Conservation (phyloP, 2,113 vertebrate genomes). For the Ochotona curzoniae region DNA sequence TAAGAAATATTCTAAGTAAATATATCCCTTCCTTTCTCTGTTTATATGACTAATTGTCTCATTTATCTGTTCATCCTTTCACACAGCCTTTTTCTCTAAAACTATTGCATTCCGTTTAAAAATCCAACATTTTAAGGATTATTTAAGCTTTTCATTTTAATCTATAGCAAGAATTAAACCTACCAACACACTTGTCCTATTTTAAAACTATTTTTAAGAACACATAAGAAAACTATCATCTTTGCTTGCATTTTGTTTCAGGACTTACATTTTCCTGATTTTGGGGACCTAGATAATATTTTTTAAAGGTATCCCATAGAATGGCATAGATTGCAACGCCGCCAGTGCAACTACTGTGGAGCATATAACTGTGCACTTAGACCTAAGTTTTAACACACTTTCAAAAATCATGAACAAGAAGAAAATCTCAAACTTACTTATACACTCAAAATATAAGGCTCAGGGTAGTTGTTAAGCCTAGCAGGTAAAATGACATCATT, state of each 20-base stretch:
- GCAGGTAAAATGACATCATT: too few species aligned
- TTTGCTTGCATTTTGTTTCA: neutral
- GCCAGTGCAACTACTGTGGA: neutral
- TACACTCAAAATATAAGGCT: neutral
- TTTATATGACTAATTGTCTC: neutral
- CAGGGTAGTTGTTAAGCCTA: too few species aligned
- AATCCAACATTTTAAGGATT: neutral
- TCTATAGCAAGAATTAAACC: neutral
- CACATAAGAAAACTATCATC: neutral
- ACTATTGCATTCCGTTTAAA: neutral
- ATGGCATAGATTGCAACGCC: neutral
- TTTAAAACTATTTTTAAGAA: neutral
- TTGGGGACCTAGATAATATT: neutral
- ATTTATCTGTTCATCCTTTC: neutral
- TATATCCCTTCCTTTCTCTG: slow-evolving; percentile 22
- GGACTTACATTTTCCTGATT: neutral
- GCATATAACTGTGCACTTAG: neutral
- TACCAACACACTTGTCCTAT: neutral
- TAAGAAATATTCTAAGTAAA: slow-evolving; percentile 46
- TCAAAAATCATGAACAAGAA: neutral
- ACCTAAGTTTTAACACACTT: slow-evolving; percentile 7
- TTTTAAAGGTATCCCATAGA: neutral
- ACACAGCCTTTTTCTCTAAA: neutral
- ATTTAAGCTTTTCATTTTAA: neutral
- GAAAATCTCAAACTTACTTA: neutral